Percentiles rank a stretch among this genome's conserved stretches.
These are phyloP conservation scores for Cranoglanis bouderius DNA, from an alignment of 2,113 vertebrate species.

Conservation along the genomic window DNA sequence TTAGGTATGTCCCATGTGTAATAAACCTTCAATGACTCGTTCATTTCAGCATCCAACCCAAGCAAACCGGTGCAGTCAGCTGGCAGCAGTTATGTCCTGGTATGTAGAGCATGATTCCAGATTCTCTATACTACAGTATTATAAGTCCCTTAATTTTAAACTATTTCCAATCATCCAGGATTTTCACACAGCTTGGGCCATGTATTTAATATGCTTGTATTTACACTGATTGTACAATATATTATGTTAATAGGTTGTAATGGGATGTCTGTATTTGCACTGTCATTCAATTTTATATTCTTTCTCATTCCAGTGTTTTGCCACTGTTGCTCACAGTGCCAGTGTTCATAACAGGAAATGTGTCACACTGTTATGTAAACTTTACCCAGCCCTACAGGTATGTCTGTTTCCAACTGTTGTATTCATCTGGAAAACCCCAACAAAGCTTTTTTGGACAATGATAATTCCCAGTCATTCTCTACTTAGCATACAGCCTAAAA, in stretches of 20 bases:
- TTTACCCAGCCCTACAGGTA: slow-evolving; percentile 83
- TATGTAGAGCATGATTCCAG: slow-evolving; percentile 56
- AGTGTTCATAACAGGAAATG: slow-evolving; percentile 78
- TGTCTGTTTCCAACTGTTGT: slow-evolving; percentile 41
- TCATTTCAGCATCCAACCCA: slow-evolving; percentile 69
- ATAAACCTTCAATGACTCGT: not conserved
- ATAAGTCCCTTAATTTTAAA: not conserved
- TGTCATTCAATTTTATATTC: not conserved
- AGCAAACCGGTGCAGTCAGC: slow-evolving; percentile 55
- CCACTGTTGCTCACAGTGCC: slow-evolving; percentile 83
- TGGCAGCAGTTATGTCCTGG: slow-evolving; percentile 71
- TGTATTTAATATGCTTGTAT: not conserved
- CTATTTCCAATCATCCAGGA: not conserved
- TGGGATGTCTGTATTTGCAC: not conserved
- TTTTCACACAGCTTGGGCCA: not conserved
- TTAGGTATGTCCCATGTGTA: not conserved
- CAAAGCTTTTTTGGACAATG: not conserved
- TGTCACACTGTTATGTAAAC: slow-evolving; percentile 78
- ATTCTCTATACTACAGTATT: not conserved
- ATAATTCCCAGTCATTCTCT: too few relatives aligned
- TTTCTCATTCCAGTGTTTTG: slow-evolving; percentile 69
- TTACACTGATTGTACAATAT: not conserved
- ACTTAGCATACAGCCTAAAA: not conserved
- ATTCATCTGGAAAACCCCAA: not conserved
- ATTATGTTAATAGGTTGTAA: not conserved